Conservation (phyloP, 2,797 vertebrate genomes). For the Melanogrammus aeglefinus region DNA sequence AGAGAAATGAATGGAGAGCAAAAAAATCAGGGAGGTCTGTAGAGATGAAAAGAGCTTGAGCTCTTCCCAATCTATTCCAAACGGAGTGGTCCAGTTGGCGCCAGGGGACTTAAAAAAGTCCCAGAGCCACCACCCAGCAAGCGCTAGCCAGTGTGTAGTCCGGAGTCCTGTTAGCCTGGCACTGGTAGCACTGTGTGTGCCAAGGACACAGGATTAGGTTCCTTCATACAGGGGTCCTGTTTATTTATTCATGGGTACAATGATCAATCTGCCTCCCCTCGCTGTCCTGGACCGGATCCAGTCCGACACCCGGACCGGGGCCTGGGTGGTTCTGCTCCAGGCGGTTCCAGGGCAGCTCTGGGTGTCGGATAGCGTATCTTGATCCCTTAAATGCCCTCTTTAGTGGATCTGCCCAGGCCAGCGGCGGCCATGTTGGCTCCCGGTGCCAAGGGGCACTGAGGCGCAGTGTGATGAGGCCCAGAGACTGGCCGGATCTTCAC, state of each 20-base stretch:
- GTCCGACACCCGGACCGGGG: not conserved
- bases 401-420: not conserved
- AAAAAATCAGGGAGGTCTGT: too few species aligned
- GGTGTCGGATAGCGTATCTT: slow-evolving; percentile 42
- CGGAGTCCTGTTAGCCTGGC: not conserved
- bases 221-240: not conserved
- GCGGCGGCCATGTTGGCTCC: not conserved
- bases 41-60: not conserved
- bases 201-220: not conserved
- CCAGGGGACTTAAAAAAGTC: not conserved
- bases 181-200: not conserved
- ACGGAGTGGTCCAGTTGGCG: too few species aligned
- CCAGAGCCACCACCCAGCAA: not conserved
- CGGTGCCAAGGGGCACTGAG: not conserved
- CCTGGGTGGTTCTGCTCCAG: not conserved
- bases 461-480: not conserved
- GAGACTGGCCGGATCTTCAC: not conserved
- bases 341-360: slow-evolving; percentile 22
- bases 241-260: not conserved
- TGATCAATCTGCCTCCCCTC: slow-evolving; percentile 1
- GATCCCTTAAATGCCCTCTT: slow-evolving; percentile 34
- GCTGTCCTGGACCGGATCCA: not conserved
- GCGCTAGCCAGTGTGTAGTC: not conserved
- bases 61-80: not conserved
- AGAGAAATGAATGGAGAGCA: not conserved